Conservation (phyloP, 2,888 invertebrate genomes). For the Drosophila birchii region DNA sequence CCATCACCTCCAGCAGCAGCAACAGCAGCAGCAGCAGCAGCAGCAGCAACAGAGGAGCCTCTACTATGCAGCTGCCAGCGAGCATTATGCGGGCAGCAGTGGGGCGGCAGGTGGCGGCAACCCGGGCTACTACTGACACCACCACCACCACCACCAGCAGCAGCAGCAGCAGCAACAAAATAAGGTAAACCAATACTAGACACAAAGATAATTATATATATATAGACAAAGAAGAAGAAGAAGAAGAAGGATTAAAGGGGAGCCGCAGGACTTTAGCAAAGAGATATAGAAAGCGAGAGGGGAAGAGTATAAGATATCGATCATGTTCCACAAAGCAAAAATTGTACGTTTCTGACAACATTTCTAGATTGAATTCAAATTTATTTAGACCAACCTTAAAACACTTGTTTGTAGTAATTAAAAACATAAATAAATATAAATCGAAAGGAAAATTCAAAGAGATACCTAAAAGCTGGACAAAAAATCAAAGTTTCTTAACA, state of each 20-base stretch:
- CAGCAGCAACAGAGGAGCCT: conserved; percentile 34
- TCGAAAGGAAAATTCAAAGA: background rate
- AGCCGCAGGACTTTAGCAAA: background rate
- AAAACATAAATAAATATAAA: background rate
- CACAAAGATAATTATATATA: background rate
- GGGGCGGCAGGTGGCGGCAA: conserved; percentile 17
- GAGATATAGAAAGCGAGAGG: background rate
- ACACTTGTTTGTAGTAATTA: background rate
- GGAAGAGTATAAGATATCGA: background rate
- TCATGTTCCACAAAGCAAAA: background rate
- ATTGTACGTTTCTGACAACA: conserved; percentile 2
- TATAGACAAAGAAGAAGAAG: background rate
- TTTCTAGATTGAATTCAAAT: background rate
- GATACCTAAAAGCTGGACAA: background rate
- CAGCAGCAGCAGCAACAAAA: too few relatives aligned
- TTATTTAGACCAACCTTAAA: background rate
- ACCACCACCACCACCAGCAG: background rate
- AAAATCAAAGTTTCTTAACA: too few relatives aligned
- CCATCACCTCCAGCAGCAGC: conserved; percentile 47
- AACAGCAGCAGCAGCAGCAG: conserved; percentile 51
- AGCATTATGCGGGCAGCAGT: conserved; percentile 33
- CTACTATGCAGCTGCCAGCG: conserved; percentile 41
- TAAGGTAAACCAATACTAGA: background rate
- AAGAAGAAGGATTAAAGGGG: background rate
- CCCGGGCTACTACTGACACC: conserved; percentile 63